Conservation (phyloP, 37 sponge, comb jelly and placozoan species). For the Hormiphora californensis region DNA sequence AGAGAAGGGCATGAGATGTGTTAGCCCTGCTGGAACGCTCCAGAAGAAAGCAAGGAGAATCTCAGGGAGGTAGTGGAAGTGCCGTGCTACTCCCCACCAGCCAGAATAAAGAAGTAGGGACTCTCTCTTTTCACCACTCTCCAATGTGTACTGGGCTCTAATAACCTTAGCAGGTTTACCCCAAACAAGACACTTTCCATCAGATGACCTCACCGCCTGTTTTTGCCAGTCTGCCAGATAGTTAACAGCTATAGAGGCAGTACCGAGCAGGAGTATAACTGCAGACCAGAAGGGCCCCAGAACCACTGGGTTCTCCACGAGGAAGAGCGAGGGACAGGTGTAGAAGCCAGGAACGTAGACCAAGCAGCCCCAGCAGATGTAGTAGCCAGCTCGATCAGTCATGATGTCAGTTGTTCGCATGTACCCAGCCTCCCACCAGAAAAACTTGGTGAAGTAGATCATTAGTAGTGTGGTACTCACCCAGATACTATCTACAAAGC, state of each 20-base stretch:
- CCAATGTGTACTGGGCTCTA: conserved; percentile 58
- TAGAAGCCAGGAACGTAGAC: conserved; percentile 69
- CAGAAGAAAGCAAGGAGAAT: conserved; percentile 63
- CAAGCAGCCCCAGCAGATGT: conserved; percentile 71
- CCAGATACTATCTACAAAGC: conserved; percentile 66
- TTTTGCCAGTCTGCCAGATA: conserved; percentile 69
- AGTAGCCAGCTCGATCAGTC: conserved; percentile 75
- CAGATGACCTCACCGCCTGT: conserved; percentile 55
- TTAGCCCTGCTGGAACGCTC: conserved; percentile 66
- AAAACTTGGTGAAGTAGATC: conserved; percentile 75
- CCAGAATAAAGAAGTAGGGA: conserved; percentile 66
- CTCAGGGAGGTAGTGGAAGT: conserved; percentile 82
- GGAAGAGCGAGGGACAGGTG: conserved; percentile 65
- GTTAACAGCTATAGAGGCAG: conserved; percentile 56
- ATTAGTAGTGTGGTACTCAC: conserved; percentile 62
- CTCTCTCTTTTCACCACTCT: conserved; percentile 57
- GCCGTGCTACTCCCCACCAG: conserved; percentile 77
- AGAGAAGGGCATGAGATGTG: conserved; percentile 59
- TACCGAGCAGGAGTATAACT: conserved; percentile 57
- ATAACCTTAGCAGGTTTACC: conserved; percentile 62
- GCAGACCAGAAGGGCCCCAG: conserved; percentile 63
- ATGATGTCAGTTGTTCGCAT: conserved; percentile 72
- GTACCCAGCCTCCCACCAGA: conserved; percentile 72
- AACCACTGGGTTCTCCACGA: conserved; percentile 60
- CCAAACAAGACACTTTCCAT: conserved; percentile 71